Percentiles rank a stretch among this genome's conserved stretches.
phyloP scores from a whole-genome alignment of 2,888 invertebrate species.

The Sabellastarte sp. region DNA sequence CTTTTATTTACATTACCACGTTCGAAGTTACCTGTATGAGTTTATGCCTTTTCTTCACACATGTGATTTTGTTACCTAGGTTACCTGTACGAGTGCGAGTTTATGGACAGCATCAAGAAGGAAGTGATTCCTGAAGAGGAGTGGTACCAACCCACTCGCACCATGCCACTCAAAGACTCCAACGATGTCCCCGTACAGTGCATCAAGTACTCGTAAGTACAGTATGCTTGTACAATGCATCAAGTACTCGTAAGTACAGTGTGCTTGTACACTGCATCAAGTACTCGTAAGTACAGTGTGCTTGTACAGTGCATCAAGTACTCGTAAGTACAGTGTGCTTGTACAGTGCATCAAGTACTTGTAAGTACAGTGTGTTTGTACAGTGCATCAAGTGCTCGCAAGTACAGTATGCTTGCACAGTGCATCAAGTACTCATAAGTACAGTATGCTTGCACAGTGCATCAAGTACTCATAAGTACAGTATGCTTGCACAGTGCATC shows the following conservation, averaged over 20 bases:
- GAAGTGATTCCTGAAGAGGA: slow-evolving; percentile 34
- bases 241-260: slow-evolving; percentile 45
- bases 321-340: slow-evolving; percentile 46
- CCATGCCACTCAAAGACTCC: slow-evolving; percentile 46
- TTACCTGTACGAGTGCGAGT: slow-evolving; percentile 57
- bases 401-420: too few species aligned
- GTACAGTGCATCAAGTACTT: too few species aligned
- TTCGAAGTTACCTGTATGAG: slow-evolving; percentile 39
- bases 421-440: too few species aligned
- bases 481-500: too few species aligned
- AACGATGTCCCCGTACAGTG: slow-evolving; percentile 49
- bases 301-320: slow-evolving; percentile 49
- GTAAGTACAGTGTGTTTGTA: too few species aligned
- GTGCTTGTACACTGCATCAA: slow-evolving; percentile 47
- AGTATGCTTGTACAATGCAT: slow-evolving; percentile 48
- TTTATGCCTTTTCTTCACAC: too few species aligned
- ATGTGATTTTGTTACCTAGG: slow-evolving; percentile 57
- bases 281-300: slow-evolving; percentile 45
- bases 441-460: too few species aligned
- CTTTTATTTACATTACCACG: too few species aligned
- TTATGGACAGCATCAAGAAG: slow-evolving; percentile 41
- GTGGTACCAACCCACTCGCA: slow-evolving; percentile 46
- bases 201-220: slow-evolving; percentile 47
- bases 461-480: too few species aligned
- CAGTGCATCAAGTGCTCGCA: too few species aligned